Percentiles rank a stretch among this genome's conserved stretches.
Evolutionary conservation across 2,113 vertebrate genomes (phyloP).

Genomic region (Rhinopithecus roxellana): DNA sequence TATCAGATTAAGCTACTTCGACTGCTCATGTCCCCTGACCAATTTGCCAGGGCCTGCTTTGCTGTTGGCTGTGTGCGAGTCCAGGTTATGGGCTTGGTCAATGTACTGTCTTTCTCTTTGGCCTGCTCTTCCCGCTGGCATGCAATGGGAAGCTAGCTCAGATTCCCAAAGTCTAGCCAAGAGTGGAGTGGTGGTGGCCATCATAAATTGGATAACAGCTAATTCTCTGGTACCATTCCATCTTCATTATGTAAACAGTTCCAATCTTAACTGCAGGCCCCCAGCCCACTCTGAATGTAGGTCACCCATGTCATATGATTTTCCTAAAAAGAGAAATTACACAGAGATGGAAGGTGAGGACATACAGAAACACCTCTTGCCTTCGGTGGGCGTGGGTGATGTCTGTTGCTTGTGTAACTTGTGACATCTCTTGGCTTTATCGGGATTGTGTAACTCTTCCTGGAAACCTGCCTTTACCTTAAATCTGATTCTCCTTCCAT

Average conservation of each 20-base stretch:
- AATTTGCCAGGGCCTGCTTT: not conserved
- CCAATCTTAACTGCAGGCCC: not conserved
- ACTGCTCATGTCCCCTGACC: not conserved
- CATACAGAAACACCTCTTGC: not conserved
- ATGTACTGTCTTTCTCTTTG: not conserved
- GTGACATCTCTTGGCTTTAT: not conserved
- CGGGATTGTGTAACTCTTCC: not conserved
- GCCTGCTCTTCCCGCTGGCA: not conserved
- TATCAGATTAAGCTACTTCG: not conserved
- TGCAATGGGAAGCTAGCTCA: not conserved
- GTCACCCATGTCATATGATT: not conserved
- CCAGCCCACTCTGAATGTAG: not conserved
- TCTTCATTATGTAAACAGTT: not conserved
- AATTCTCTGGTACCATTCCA: not conserved
- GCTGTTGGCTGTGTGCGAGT: not conserved
- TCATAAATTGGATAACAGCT: not conserved
- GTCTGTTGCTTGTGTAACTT: not conserved
- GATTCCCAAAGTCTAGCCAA: not conserved
- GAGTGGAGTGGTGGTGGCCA: not conserved
- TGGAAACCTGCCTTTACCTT: not conserved
- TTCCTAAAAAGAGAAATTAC: not conserved
- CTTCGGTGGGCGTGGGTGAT: not conserved
- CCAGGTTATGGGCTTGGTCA: not conserved
- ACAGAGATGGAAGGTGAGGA: rapidly evolving
- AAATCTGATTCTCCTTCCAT: not conserved